Base-by-base conservation (phyloP, 2,888 invertebrate genomes). In the Andrena chrysosceles region DNA sequence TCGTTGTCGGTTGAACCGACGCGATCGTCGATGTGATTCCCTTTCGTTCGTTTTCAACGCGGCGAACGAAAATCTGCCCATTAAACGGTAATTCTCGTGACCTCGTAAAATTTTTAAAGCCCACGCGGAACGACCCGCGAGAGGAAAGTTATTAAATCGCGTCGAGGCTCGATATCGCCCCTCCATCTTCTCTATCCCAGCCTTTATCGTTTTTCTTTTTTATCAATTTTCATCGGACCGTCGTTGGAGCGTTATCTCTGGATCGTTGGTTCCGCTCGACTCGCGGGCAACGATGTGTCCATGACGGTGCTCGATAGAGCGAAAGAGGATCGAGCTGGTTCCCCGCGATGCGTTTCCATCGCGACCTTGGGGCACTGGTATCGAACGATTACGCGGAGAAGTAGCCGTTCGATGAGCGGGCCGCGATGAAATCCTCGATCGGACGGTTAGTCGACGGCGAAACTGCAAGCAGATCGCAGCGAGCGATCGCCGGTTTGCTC, bases 381-480 rank as follows among this genome's bases (percentile, higher is more conserved):
- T 56, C 26, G 26, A 67, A 35, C 49, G 71, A 81, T 77, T 60
- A 26, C 49, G 62, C n/a, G 68, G 6, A n/a, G 42, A 42, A 42
- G 16, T 42, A 16, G 13, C 20, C 73, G 48, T 52, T 31, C 26
- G 72, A 29, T 2, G n/a, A 5, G 35, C 20, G 4, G 42, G 52
- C 42, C 29, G 35, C 52, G 78, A 72, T 81, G 62, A 82, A 84
- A 86, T 81, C 54, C 63, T 23, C 52, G 62, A 76, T 84, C 70
- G 68, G 71, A 20, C 26, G 77, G 63, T 33, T 72, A 35, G 33
- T 66, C 48, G 26, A 35, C n/a, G 42, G 64, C 60, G 62, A 56
- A 71, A 81, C 76, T 77, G 81, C 63, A 72, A 74, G 48, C 79
- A 26, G 23, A 52, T 42, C 42, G 42, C 4, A 13, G 2, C 42